Evolutionary conservation across 1,140 invertebrate genomes (phyloP), one percentile per base, ranked within the genome.

Genomic region (Chelonus insularis): DNA sequence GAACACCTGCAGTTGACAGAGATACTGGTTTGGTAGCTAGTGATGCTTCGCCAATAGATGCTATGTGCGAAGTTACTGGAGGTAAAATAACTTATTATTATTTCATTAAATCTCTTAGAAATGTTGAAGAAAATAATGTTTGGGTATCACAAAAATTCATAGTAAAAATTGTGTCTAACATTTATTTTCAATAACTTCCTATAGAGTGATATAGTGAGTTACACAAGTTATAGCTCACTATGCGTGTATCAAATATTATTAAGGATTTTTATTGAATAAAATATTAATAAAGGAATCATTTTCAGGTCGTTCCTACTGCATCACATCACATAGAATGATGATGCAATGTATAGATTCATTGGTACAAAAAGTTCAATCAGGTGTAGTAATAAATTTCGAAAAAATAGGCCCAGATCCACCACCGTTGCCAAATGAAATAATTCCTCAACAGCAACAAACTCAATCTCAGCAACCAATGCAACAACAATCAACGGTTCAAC

Each of bases 1-100:
- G 94, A 45, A 88, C 88, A 14, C 87, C 87, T 1, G 83, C 86
- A n/a, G 73, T 84, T 1, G 85, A 86, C 61, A 72, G 85, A 56
- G 84, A 87, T 69, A 86, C 85, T 18, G 89, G 88, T 29, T 84
- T 95, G 56, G 93, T 96, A 14, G 92, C 95, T 23, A 94, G 92
- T 68, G 96, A 98, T 74, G 87, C 89, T 60, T 95, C 94, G 52
- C 94, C 95, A 0, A 95, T 99, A 66, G 95, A 98, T 83, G 90
- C 92, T 1, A 97, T 99, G 94, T 99, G 97, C 84, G 96, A 98
- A 86, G 95, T 98, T n/a, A 99, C 96, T 3, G 97, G 96, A 80
- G 97, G 92, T 93, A n/a, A n/a, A 79, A 77, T 65, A 36, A 39
- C 6, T 43, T 37, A 54, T 12, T 47, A 34, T 55, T 50, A 32